Evolutionary conservation across 1,140 invertebrate genomes (phyloP).

Genomic region (Uloborus diversus): DNA sequence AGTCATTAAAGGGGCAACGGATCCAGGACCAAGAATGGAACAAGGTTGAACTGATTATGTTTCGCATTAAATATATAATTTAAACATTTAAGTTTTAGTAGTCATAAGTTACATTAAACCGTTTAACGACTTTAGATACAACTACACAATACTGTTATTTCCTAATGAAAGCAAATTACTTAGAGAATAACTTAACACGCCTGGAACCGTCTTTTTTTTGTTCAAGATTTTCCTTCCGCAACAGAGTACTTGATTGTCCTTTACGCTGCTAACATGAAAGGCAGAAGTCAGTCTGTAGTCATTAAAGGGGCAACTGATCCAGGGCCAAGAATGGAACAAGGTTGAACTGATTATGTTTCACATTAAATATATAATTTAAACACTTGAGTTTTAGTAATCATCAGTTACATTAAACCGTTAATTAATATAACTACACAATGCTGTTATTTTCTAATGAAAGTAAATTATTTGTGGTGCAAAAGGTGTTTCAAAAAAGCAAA

Average conservation of each 20-base stretch:
- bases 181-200: constrained; percentile 61
- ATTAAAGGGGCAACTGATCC: constrained; percentile 80
- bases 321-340: constrained; percentile 40
- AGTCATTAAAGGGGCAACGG: constrained; percentile 83
- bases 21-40: constrained; percentile 21
- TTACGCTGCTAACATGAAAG: constrained; percentile 88
- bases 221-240: constrained; percentile 76
- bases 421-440: no score
- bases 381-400: background rate
- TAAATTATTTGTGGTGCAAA: no score
- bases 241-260: constrained; percentile 80
- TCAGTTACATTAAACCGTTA: no score
- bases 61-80: background rate
- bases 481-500: no score
- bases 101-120: no score
- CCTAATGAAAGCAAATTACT: no score
- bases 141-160: no score
- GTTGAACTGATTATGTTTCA: background rate
- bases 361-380: background rate
- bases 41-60: constrained; percentile 10
- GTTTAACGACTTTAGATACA: no score
- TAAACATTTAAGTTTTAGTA: background rate
- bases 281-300: constrained; percentile 79
- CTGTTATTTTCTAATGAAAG: no score
- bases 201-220: constrained; percentile 60